Percentiles rank a stretch among this genome's conserved stretches.
Conservation (phyloP, 2,113 vertebrate species). For the Ammodytes dubius region DNA sequence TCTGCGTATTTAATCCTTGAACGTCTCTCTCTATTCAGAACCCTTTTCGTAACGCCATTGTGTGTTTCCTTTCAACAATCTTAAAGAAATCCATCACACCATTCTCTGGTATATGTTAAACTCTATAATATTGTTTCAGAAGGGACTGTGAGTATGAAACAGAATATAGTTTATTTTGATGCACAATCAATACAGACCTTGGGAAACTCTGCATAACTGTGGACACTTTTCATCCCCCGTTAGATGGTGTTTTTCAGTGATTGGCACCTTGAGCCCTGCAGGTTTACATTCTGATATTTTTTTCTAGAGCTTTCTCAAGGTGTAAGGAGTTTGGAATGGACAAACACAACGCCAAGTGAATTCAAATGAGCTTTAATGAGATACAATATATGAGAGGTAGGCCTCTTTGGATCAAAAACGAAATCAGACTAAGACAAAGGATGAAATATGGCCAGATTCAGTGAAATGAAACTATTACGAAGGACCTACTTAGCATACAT, state of each 20-base stretch:
- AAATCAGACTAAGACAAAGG: background rate
- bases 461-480: background rate
- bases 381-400: background rate
- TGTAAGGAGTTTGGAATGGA: background rate
- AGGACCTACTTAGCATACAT: background rate
- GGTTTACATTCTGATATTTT: background rate
- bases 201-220: background rate
- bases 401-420: background rate
- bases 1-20: background rate
- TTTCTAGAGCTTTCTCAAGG: background rate
- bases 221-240: background rate
- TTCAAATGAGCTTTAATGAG: background rate
- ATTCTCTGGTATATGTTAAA: background rate
- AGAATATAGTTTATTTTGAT: background rate
- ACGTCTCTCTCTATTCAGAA: constrained; percentile 11
- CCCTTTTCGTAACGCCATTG: constrained; percentile 45
- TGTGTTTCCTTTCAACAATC: constrained; percentile 16
- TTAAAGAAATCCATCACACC: constrained; percentile 26
- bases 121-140: constrained; percentile 17
- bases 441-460: background rate
- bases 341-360: background rate
- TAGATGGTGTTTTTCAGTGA: background rate
- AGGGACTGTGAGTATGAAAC: background rate
- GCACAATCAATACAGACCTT: background rate
- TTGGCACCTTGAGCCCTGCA: background rate